A percentile compares a stretch with the other conserved stretches of the same genome.
These are phyloP conservation scores for Drosophila bocqueti DNA, from an alignment of 1,140 invertebrate species.

Conservation along the genomic window DNA sequence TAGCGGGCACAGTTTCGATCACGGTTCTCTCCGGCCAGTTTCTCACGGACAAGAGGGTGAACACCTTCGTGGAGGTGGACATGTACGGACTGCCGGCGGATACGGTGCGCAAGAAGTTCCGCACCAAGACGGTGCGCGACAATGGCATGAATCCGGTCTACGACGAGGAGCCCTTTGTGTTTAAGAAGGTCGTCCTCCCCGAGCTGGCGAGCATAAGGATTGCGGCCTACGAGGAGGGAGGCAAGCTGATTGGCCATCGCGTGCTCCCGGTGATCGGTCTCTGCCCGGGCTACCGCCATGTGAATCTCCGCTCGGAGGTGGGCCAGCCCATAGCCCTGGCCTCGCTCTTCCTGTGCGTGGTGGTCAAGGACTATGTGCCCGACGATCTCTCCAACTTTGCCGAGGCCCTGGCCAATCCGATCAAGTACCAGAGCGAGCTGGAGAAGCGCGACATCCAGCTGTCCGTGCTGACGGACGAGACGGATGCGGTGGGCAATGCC, in stretches of 20 bases:
- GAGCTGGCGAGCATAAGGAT: conserved; percentile 98
- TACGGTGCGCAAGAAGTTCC: conserved; percentile 98
- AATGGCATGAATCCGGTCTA: conserved; percentile 99
- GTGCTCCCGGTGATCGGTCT: conserved; percentile 98
- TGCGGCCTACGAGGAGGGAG: conserved; percentile 98
- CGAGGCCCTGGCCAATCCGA: conserved; percentile 98
- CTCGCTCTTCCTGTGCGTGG: conserved; percentile 96
- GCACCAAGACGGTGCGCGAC: conserved; percentile 96
- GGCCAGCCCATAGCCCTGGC: conserved; percentile 96
- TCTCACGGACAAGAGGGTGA: conserved; percentile 97
- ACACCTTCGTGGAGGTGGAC: conserved; percentile 99
- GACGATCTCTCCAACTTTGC: conserved; percentile 97
- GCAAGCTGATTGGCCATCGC: conserved; percentile 97
- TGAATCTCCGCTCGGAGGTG: conserved; percentile 95
- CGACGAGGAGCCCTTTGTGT: conserved; percentile 98
- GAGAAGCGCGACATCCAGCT: conserved; percentile 97
- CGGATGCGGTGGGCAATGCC: conserved; percentile 86
- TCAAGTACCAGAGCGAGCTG: conserved; percentile 97
- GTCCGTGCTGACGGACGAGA: conserved; percentile 94
- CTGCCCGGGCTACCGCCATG: conserved; percentile 96
- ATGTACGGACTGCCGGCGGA: conserved; percentile 99
- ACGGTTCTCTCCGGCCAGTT: conserved; percentile 96
- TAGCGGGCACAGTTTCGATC: conserved; percentile 97
- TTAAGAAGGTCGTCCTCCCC: conserved; percentile 99
- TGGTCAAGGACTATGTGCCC: conserved; percentile 98